phyloP scores from a whole-genome alignment of 2,888 invertebrate genomes.

The Scaptomyza reducta region DNA sequence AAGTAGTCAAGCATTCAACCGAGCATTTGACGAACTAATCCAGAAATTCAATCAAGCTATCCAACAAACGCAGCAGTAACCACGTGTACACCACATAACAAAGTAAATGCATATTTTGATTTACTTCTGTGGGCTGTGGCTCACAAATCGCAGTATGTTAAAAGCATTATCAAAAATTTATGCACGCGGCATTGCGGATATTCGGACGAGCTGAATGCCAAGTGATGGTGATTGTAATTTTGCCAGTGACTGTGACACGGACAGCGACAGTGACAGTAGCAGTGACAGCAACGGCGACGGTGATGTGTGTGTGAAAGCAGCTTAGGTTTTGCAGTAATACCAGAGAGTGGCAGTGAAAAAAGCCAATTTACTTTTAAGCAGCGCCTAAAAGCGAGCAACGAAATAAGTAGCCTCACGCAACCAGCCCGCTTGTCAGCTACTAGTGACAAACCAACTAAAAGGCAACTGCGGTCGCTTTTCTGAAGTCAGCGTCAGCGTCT shows the following conservation, averaged over 20 bases:
- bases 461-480: slow-evolving; percentile 53
- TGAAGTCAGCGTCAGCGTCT: slow-evolving; percentile 62
- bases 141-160: slow-evolving; percentile 40
- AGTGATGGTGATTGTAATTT: slow-evolving; percentile 13
- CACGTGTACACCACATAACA: slow-evolving; percentile 26
- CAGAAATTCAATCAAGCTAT: slow-evolving; percentile 37
- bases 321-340: slow-evolving; percentile 27
- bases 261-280: slow-evolving; percentile 21
- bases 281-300: slow-evolving; percentile 18
- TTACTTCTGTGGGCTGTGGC: slow-evolving; percentile 17
- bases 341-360: slow-evolving; percentile 28
- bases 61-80: slow-evolving; percentile 21
- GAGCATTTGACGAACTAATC: slow-evolving; percentile 26
- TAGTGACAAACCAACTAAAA: slow-evolving; percentile 61
- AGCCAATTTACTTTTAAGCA: slow-evolving; percentile 60
- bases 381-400: slow-evolving; percentile 47
- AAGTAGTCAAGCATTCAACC: slow-evolving; percentile 3
- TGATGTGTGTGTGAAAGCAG: slow-evolving; percentile 36
- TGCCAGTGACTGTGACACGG: slow-evolving; percentile 26
- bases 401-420: slow-evolving; percentile 7
- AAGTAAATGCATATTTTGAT: slow-evolving; percentile 39
- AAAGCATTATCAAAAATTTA: slow-evolving; percentile 75
- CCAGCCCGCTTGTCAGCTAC: slow-evolving; percentile 40
- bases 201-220: slow-evolving; percentile 36
- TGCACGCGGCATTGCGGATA: slow-evolving; percentile 72